Base-by-base conservation (phyloP, 1,140 invertebrate genomes). In the Marisa cornuarietis region DNA sequence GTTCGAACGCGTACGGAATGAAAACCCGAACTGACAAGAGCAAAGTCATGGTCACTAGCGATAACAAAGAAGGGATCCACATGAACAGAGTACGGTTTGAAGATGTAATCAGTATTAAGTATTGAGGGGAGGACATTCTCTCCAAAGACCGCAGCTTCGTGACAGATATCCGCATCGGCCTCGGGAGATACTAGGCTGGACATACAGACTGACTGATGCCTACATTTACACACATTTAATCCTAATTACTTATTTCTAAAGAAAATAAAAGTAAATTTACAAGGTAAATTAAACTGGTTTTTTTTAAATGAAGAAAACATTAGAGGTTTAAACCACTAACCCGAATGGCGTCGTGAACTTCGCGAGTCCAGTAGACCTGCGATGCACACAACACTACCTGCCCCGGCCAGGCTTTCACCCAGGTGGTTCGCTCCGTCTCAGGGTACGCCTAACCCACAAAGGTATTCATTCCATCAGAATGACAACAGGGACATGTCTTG, bases 391-490 rank as follows among this genome's bases (percentile, higher is more conserved):
- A 78, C 0, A 91, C 89, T 26, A 91, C 86, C 82, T 91, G 91
- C 18, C 91, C 91, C 9, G 91, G 90, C 91, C 91, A 91, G 26
- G 88, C 86, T 74, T 82, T 83, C 7, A 91, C 90, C 91, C 91
- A 91, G 31, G 87, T 84, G 20, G 82, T 82, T 26, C 90, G 84
- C 14, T 82, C 71, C 31, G 87, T 83, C 63, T 81, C 83, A 13
- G 84, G 81, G 79, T 91, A 91, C 13, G 89, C 88, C 87, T 90
- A 72, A 63, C 80, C 73, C 71, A 51, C 42, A 82, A 26, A 73
- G 26, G 71, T 42, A 10, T 24, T 6, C 42, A 18, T 58, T 11
- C 54, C 31, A 2, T 42, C 31, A 42, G 31, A 42, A 0, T 42
- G 31, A 42, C 31, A 42, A 42, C 31, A 42, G 6, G 0, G 31